A percentile compares a stretch with the other conserved stretches of the same genome.
Conservation (phyloP, 2,888 invertebrate species). For the Watsonalla cultraria region DNA sequence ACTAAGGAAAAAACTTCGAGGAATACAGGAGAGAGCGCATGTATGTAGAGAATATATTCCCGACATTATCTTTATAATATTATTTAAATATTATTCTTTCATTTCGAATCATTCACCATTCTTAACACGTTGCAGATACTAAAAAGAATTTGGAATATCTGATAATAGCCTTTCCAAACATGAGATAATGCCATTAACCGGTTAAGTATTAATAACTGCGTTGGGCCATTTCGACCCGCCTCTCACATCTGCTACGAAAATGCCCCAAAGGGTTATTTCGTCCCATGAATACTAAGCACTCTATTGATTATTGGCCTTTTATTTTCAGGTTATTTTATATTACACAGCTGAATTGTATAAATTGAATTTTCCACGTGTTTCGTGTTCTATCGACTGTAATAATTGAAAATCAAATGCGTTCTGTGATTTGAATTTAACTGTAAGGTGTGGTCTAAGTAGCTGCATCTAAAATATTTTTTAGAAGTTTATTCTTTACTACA, state of each 20-base stretch:
- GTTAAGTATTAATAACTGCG: conserved; percentile 5
- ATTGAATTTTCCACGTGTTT: neutral
- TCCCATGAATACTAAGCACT: conserved; percentile 44
- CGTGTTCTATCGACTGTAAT: neutral
- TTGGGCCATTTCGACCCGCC: conserved; percentile 1
- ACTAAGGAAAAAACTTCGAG: too few relatives aligned
- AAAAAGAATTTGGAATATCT: neutral
- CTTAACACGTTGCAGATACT: neutral
- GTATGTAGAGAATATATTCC: too few relatives aligned
- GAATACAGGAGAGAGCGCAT: too few relatives aligned
- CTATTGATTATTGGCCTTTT: conserved; percentile 29
- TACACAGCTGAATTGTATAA: conserved; percentile 1
- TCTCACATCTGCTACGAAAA: conserved; percentile 35
- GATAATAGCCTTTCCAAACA: neutral
- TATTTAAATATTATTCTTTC: too few relatives aligned
- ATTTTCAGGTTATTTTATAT: conserved; percentile 14
- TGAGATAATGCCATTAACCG: conserved; percentile 9
- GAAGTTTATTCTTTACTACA: neutral
- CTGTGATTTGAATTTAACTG: neutral
- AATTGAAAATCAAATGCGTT: neutral
- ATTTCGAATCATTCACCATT: neutral
- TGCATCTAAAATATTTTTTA: neutral
- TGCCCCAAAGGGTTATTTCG: conserved; percentile 34
- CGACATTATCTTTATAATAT: too few relatives aligned
- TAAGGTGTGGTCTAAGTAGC: neutral